Evolutionary conservation across 1,140 invertebrate species (phyloP).

Genomic region (Drosophila mojavensis): DNA sequence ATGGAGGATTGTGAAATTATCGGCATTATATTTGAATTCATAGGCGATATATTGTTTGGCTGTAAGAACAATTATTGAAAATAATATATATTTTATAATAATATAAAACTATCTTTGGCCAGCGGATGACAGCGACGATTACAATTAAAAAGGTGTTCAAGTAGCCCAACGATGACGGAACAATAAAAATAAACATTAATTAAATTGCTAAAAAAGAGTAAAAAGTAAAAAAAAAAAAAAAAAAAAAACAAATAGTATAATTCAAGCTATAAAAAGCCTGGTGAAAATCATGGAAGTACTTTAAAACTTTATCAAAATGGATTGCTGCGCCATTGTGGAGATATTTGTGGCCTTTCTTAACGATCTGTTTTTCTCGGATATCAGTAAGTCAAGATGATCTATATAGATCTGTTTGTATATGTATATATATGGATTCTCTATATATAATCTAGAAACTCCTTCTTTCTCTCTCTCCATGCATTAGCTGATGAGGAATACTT

Average conservation of each 20-base stretch:
- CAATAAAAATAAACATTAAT: constrained; percentile 9
- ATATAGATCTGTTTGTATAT: too few species aligned
- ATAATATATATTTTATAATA: not conserved
- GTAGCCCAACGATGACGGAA: not conserved
- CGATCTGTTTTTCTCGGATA: constrained; percentile 59
- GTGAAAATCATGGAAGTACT: not conserved
- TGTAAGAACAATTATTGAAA: constrained; percentile 46
- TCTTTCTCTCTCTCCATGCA: not conserved
- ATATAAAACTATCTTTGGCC: not conserved
- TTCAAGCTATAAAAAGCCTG: constrained; percentile 13
- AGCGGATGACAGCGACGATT: constrained; percentile 44
- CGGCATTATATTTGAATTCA: constrained; percentile 60
- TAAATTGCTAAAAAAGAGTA: constrained; percentile 1
- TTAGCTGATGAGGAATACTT: constrained; percentile 58
- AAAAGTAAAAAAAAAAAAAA: not conserved
- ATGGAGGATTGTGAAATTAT: constrained; percentile 75
- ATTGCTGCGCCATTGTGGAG: constrained; percentile 56
- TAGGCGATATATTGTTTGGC: constrained; percentile 61
- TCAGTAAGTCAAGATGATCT: constrained; percentile 26
- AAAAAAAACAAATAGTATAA: not conserved
- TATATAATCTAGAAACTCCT: not conserved
- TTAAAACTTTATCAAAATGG: constrained; percentile 16
- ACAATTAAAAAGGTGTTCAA: not conserved
- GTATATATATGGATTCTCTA: not conserved
- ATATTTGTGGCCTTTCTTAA: constrained; percentile 55